Base-by-base conservation (phyloP, 2,113 vertebrate species). In the Apodemus sylvaticus region DNA sequence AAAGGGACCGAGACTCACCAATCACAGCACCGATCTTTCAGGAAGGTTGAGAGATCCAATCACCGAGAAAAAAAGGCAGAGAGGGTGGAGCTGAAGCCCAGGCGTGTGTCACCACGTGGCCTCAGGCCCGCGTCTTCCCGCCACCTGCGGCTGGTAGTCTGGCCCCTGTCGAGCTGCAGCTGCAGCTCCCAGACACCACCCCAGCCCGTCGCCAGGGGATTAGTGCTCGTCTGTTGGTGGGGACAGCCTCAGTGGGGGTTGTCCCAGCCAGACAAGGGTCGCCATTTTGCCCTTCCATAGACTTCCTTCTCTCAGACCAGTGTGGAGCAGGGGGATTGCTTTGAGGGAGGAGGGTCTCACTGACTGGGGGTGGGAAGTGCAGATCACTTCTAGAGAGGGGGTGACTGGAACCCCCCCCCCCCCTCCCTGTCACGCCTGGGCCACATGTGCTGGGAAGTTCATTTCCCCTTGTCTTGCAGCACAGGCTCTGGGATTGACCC, bases 361-460 rank as follows among this genome's bases (percentile, higher is more conserved):
- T 89, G 64, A 71, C 89, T 88, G 81, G 95, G 77, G 93, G 90
- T 93, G 70, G 70, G 36, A 53, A 36, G n/a, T 83, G 91, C 95
- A 86, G 94, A 90, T 97, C 94, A 88, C 85, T 91, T 86, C 74
- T 94, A 96, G 91, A 96, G 70, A 87, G 85, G 95, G 97, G 96
- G 97, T 96, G 76, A 76, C 5, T 4, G 34, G 81, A 94, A 74
- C 60, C 71, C 94, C 94, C 95, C n/a, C 95, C 95, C 93, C 95
- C 95, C 94, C 95, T 91, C 95, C 96, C 92, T 90, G 71, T 91
- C 90, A 92, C 86, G 93, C 91, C 83, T 76, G 86, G 95, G 93
- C 98, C 98, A 98, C 94, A 98, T 97, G 97, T 98, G 97, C 97
- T 97, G 97, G 97, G 97, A 97, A 97, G 98, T 97, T 98, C 97